Conservation (phyloP, 2,888 invertebrate genomes). For the Ischnura elegans region DNA sequence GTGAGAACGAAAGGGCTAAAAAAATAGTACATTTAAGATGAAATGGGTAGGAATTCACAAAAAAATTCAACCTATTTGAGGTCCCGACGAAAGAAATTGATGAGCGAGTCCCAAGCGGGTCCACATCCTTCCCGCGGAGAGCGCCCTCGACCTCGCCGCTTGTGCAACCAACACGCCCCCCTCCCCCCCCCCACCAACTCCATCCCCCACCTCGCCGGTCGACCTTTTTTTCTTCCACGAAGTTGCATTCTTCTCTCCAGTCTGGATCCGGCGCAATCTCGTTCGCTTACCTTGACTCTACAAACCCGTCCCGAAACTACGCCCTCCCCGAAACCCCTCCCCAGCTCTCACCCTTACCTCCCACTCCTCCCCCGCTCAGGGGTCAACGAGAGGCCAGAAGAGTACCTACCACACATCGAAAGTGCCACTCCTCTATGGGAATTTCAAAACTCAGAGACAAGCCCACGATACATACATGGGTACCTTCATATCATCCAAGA, state of each 20-base stretch:
- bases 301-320: not conserved
- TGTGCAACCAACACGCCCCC: not conserved
- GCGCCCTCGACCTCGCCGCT: not conserved
- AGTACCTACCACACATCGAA: not conserved
- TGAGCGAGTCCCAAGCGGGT: constrained; percentile 41
- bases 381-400: not conserved
- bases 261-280: constrained; percentile 10
- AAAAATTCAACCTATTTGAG: too few species aligned
- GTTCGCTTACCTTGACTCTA: constrained; percentile 27
- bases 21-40: too few species aligned
- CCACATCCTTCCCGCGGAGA: not conserved
- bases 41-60: too few species aligned
- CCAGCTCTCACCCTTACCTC: not conserved
- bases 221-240: not conserved
- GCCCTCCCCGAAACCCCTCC: constrained; percentile 1
- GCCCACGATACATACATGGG: not conserved
- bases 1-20: too few species aligned
- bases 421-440: constrained; percentile 37
- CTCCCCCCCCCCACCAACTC: not conserved
- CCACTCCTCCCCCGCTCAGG: not conserved
- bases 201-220: not conserved
- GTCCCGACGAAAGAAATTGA: constrained; percentile 50
- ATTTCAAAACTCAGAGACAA: not conserved
- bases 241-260: constrained; percentile 36
- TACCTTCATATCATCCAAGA: not conserved